Conservation (phyloP, 2,797 vertebrate species). For the Ibycter americanus region DNA sequence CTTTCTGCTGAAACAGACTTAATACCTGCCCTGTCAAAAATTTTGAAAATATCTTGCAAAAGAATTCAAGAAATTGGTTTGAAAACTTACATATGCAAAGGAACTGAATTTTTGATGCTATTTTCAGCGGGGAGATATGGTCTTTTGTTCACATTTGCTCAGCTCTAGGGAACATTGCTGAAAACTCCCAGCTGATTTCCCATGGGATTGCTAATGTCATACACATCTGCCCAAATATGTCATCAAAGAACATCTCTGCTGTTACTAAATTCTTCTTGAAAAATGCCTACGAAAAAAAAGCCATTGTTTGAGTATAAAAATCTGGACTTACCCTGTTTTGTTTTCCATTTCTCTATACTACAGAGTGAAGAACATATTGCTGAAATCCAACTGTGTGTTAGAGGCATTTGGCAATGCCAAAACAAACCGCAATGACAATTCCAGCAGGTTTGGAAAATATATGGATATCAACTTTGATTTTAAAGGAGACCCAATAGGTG, state of each 20-base stretch:
- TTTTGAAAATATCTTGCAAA: background rate
- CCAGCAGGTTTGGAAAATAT: conserved; percentile 97
- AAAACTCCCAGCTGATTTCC: background rate
- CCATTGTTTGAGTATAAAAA: fast-evolving
- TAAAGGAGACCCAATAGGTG: conserved; percentile 97
- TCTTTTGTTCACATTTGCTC: background rate
- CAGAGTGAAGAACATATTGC: conserved; percentile 97
- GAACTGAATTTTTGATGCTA: background rate
- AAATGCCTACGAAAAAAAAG: background rate
- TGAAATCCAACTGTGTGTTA: conserved; percentile 97
- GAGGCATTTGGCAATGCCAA: conserved; percentile 99
- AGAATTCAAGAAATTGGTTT: background rate
- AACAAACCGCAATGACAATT: conserved; percentile 98
- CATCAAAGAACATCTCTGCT: background rate
- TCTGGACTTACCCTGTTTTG: background rate
- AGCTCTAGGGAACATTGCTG: fast-evolving
- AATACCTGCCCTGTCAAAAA: fast-evolving
- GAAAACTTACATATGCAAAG: background rate
- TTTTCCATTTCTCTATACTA: background rate
- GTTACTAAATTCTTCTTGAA: background rate
- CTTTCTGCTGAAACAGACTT: background rate
- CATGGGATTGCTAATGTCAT: background rate
- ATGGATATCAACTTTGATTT: conserved; percentile 99
- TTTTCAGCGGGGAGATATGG: background rate
- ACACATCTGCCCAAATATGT: background rate